Conservation (phyloP, 2,888 invertebrate species). For the Chloromyia formosa region DNA sequence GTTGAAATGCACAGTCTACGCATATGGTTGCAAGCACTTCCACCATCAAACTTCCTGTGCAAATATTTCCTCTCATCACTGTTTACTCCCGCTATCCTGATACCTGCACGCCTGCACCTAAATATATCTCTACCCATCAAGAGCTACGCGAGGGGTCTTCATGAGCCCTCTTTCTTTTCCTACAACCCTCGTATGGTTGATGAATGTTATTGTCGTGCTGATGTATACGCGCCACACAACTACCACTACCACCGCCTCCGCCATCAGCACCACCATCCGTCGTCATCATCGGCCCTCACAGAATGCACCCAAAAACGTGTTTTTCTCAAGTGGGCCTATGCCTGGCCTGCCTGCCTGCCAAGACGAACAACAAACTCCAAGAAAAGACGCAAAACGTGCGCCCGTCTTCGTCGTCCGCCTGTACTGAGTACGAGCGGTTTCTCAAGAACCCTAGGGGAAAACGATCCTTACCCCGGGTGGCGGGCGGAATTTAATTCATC, state of each 20-base stretch:
- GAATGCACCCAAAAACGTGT: constrained; percentile 39
- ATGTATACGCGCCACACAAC: neutral
- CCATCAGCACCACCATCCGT: neutral
- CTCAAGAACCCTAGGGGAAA: constrained; percentile 15
- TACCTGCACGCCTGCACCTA: neutral
- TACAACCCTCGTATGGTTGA: constrained; percentile 27
- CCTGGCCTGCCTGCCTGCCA: neutral
- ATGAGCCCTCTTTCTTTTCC: constrained; percentile 3
- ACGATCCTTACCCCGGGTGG: neutral
- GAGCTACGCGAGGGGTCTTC: constrained; percentile 17
- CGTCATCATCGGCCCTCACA: neutral
- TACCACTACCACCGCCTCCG: constrained; percentile 23
- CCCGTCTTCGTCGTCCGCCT: constrained; percentile 16
- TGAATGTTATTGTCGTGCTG: neutral
- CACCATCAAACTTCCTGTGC: too few species aligned
- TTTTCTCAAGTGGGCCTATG: constrained; percentile 36
- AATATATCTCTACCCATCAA: neutral
- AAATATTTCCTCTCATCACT: too few species aligned
- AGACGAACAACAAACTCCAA: constrained; percentile 22
- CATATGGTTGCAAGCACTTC: too few species aligned
- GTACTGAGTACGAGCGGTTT: neutral
- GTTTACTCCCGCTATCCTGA: neutral
- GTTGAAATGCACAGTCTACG: too few species aligned
- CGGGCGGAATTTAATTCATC: too few species aligned
- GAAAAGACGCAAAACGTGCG: constrained; percentile 34